These are phyloP conservation scores for Semicossyphus pulcher DNA, from an alignment of 2,113 vertebrate genomes.

Conservation along the genomic window DNA sequence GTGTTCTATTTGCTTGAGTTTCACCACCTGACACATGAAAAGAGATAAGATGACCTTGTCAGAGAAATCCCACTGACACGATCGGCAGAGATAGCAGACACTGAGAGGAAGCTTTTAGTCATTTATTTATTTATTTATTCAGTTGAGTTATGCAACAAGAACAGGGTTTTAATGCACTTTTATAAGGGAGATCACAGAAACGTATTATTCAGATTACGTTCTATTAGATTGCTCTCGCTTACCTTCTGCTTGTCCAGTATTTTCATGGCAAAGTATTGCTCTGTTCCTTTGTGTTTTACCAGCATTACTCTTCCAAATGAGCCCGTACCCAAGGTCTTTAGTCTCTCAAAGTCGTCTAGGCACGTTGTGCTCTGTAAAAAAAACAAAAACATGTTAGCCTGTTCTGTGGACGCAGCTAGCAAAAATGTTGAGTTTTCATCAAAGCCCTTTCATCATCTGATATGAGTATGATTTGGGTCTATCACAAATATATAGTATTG, in stretches of 20 bases:
- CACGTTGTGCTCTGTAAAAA: slow-evolving; percentile 91
- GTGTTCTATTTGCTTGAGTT: slow-evolving; percentile 99
- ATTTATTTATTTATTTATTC: slow-evolving; percentile 11
- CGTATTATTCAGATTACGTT: too few species aligned
- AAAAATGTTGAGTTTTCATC: not conserved
- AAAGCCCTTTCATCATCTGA: too few species aligned
- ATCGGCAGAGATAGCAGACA: slow-evolving; percentile 11
- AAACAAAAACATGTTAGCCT: slow-evolving; percentile 4
- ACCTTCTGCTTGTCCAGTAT: slow-evolving; percentile 99
- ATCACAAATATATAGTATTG: too few species aligned
- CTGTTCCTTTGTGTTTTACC: slow-evolving; percentile 97
- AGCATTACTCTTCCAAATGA: slow-evolving; percentile 99
- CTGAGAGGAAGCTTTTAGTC: slow-evolving; percentile 12
- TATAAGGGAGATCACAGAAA: not conserved
- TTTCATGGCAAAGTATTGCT: slow-evolving; percentile 99
- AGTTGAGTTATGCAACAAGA: slow-evolving; percentile 6
- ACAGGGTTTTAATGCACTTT: not conserved
- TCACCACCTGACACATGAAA: slow-evolving; percentile 89
- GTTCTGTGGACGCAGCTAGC: not conserved
- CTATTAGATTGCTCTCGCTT: slow-evolving; percentile 51
- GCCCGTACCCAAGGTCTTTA: slow-evolving; percentile 98
- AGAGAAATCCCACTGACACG: slow-evolving; percentile 3
- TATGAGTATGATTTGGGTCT: too few species aligned
- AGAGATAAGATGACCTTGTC: slow-evolving; percentile 45
- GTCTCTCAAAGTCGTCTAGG: slow-evolving; percentile 97